Conservation (phyloP, 2,888 invertebrate species). For the Chrysopilus asiliformis region DNA sequence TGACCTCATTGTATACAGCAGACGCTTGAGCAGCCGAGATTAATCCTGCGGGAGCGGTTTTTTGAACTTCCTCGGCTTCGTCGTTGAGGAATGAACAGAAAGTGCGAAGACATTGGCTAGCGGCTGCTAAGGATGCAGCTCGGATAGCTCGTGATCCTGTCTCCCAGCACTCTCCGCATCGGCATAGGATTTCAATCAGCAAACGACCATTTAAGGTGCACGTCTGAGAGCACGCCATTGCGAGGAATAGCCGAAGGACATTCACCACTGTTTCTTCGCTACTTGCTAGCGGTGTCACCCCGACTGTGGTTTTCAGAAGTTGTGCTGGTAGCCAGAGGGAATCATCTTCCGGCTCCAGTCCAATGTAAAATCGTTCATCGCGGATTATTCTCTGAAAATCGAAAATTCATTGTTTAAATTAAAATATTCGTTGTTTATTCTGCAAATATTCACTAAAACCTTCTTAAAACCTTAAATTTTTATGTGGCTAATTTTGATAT, state of each 20-base stretch:
- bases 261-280: slow-evolving; percentile 74
- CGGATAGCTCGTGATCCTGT: slow-evolving; percentile 65
- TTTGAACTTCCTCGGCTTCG: slow-evolving; percentile 41
- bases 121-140: slow-evolving; percentile 80
- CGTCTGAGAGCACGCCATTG: slow-evolving; percentile 75
- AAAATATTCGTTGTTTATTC: no score
- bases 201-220: slow-evolving; percentile 82
- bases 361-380: slow-evolving; percentile 83
- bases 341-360: slow-evolving; percentile 82
- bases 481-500: not conserved
- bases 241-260: slow-evolving; percentile 57
- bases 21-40: slow-evolving; percentile 47
- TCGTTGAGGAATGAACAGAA: slow-evolving; percentile 65
- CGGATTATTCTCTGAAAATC: slow-evolving; percentile 63
- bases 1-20: slow-evolving; percentile 78
- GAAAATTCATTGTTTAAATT: no score
- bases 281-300: slow-evolving; percentile 43
- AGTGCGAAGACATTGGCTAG: slow-evolving; percentile 75
- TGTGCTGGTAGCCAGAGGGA: slow-evolving; percentile 88
- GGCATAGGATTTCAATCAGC: slow-evolving; percentile 72
- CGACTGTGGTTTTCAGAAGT: slow-evolving; percentile 67
- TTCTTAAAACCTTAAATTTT: no score
- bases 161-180: slow-evolving; percentile 72
- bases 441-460: no score
- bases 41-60: slow-evolving; percentile 42